Evolutionary conservation across 2,113 vertebrate genomes (phyloP), one percentile per base, ranked within the genome.

Genomic region (Aramus guarauna): DNA sequence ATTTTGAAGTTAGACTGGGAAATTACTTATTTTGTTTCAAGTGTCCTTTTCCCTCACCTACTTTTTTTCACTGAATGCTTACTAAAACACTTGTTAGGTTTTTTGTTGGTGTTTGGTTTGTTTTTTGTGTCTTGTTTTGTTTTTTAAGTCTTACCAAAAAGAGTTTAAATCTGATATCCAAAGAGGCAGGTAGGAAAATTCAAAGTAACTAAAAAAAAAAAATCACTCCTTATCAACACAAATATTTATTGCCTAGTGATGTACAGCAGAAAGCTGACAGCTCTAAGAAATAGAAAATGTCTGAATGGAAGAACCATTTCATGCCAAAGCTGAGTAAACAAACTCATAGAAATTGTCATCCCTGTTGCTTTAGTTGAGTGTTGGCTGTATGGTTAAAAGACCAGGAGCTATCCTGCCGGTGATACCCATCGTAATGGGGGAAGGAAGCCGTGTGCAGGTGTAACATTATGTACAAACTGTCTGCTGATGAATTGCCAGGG

Each of bases 391-490:
- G 43, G 6, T 62, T 73, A 47, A 60, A 55, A 62, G 52, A 53
- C 12, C 29, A 59, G 19, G 36, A 80, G 36, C 12, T 29, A 11
- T 36, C 18, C 41, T 93, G 41, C 27, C 12, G 11, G 13, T 11
- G 53, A 34, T 39, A 45, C 47, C 20, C 6, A 6, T 30, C 9
- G 1, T 29, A 60, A 69, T 7, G 26, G 48, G 15, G 30, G 67
- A 78, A 66, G 59, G 72, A 73, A 85, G 45, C 43, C 4, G 13
- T 0, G 30, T 48, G 13, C 0, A 0, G 26, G 22, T n/a, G 18
- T 74, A 63, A 39, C 14, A 1, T 45, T 83, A 37, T 32, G 22
- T 55, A 74, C 30, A 78, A 71, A 47, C 56, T 67, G 6, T 58
- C 24, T 55, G 39, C 56, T 75, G 55, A 45, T 60, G 69, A 72